Evolutionary conservation across 2,797 vertebrate genomes (phyloP), one percentile per base, ranked within the genome.

Genomic region (Pachyuromys duprasi): DNA sequence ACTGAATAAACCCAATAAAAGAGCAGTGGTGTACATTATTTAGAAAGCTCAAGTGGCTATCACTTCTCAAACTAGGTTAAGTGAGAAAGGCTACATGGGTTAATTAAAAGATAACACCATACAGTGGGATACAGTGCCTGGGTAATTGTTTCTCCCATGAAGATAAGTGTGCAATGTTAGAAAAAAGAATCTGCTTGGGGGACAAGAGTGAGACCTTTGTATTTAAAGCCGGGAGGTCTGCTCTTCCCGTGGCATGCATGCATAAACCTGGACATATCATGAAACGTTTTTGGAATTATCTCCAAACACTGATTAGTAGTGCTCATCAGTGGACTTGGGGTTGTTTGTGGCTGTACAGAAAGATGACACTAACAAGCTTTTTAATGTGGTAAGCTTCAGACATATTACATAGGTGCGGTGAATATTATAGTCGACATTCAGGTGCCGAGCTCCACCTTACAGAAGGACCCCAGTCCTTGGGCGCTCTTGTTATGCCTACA

Each of bases 91-190:
- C 98, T 98, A 97, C 97, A 95, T 55, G 89, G 98, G 94, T 98
- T 99, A 98, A 98, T 98, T 98, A 98, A 98, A 98, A 98, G 98
- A 98, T 98, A 98, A 98, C 97, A 98, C 94, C 91, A 95, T 93
- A 96, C 92, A 97, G 94, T 93, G 94, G 97, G 97, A 97, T 96
- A 96, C 90, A 98, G 97, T 93, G 94, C 95, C 94, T 95, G 93
- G 36, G 96, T 97, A 94, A 97, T 96, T 94, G 95, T 98, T 97
- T 98, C 97, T 94, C 96, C 95, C 87, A 89, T 93, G 67, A 96
- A 98, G 97, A 97, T 67, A 97, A 98, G 91, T 97, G 93, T 91
- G 79, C 53, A 74, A 49, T 94, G 90, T 74, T 95, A 91, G 94
- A 60, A 75, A 89, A 86, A 9, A 88, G 78, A 81, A 89, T 45